A percentile compares a stretch with the other conserved stretches of the same genome.
These are phyloP conservation scores for Xestia xanthographa DNA, from an alignment of 2,888 invertebrate genomes.

Conservation along the genomic window DNA sequence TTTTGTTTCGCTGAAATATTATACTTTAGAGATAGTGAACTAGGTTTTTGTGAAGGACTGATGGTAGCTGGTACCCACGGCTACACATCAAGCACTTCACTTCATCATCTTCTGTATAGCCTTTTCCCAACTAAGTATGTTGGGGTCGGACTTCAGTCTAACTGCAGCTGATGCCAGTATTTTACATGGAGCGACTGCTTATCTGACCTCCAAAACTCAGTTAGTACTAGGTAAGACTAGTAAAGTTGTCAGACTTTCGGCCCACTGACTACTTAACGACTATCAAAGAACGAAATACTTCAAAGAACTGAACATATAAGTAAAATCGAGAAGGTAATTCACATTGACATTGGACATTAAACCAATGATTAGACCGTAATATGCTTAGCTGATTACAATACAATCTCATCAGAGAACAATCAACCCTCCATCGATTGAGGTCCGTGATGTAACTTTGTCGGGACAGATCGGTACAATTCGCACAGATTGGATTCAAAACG, in stretches of 20 bases:
- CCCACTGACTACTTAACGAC: too few relatives aligned
- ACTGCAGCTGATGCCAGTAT: too few relatives aligned
- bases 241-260: too few relatives aligned
- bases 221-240: too few relatives aligned
- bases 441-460: slow-evolving; percentile 50
- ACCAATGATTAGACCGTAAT: slow-evolving; percentile 27
- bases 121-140: too few relatives aligned
- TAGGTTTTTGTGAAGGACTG: not conserved
- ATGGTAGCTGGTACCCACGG: not conserved
- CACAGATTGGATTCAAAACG: slow-evolving; percentile 79
- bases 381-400: slow-evolving; percentile 54
- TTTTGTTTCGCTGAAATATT: not conserved
- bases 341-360: slow-evolving; percentile 18
- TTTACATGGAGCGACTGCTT: too few relatives aligned
- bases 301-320: not conserved
- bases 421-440: slow-evolving; percentile 41
- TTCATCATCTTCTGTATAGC: too few relatives aligned
- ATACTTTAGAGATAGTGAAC: not conserved
- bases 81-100: too few relatives aligned
- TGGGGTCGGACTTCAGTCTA: too few relatives aligned
- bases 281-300: not conserved
- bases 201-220: too few relatives aligned
- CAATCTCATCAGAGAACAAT: slow-evolving; percentile 54
- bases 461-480: slow-evolving; percentile 77
- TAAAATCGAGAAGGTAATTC: slow-evolving; percentile 1